A percentile compares a stretch with the other conserved stretches of the same genome.
Evolutionary conservation across 2,113 vertebrate genomes (phyloP).

Genomic region (Oreochromis spilurus): DNA sequence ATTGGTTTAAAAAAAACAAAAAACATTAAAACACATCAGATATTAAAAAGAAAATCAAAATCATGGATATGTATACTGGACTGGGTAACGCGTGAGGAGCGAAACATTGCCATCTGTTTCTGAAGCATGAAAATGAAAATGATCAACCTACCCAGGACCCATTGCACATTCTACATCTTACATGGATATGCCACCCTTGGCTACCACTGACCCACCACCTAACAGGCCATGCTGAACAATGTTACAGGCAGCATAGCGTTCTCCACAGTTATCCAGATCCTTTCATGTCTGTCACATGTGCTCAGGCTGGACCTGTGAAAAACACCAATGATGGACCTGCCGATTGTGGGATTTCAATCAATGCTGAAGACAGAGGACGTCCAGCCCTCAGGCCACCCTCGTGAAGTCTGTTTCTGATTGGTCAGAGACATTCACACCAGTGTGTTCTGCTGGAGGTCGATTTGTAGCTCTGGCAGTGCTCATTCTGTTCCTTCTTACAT

Average conservation of each 20-base stretch:
- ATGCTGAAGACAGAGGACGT: neutral
- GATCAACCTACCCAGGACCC: neutral
- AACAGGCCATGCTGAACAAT: neutral
- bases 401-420: neutral
- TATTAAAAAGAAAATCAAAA: neutral
- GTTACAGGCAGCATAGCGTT: neutral
- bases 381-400: neutral
- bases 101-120: neutral
- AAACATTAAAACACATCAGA: neutral
- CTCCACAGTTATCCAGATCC: neutral
- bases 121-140: neutral
- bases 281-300: neutral
- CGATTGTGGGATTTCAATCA: neutral
- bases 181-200: neutral
- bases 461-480: neutral
- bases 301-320: neutral
- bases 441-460: neutral
- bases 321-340: neutral
- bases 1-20: neutral
- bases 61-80: neutral
- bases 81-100: neutral
- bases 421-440: neutral
- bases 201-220: neutral
- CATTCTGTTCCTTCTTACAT: neutral
- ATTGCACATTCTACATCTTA: neutral